phyloP scores from a whole-genome alignment of 2,888 invertebrate genomes.

The Pyrocoelia pectoralis region DNA sequence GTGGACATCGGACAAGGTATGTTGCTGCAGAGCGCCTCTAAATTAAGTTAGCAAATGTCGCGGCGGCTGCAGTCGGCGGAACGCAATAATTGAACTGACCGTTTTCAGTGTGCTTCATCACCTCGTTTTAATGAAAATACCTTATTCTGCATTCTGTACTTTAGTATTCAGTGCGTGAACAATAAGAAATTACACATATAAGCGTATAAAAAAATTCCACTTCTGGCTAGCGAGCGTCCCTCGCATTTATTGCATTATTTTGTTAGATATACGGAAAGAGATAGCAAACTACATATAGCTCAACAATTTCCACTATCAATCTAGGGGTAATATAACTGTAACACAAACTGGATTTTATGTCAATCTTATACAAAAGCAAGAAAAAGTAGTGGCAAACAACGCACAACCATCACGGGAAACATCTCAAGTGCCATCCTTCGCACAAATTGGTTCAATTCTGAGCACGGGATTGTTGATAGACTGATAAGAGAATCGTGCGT shows the following conservation, averaged over 20 bases:
- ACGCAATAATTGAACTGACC: slow-evolving; percentile 53
- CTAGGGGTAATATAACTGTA: slow-evolving; percentile 35
- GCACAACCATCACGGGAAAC: slow-evolving; percentile 28
- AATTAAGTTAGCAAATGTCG: slow-evolving; percentile 59
- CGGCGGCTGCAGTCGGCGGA: slow-evolving; percentile 52
- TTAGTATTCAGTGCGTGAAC: slow-evolving; percentile 40
- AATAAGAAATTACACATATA: slow-evolving; percentile 26
- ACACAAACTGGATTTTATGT: slow-evolving; percentile 32
- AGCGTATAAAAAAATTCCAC: slow-evolving; percentile 11
- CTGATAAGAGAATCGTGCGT: slow-evolving; percentile 33
- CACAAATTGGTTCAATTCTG: slow-evolving; percentile 38
- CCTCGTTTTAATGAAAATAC: slow-evolving; percentile 59
- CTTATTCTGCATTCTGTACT: slow-evolving; percentile 47
- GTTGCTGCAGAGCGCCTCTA: slow-evolving; percentile 48
- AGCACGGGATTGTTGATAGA: slow-evolving; percentile 36
- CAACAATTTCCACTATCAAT: slow-evolving; percentile 37
- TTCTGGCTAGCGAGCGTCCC: slow-evolving; percentile 12
- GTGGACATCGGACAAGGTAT: slow-evolving; percentile 49
- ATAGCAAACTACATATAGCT: slow-evolving; percentile 27
- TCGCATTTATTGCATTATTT: slow-evolving; percentile 33
- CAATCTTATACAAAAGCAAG: slow-evolving; percentile 34
- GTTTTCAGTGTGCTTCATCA: slow-evolving; percentile 55
- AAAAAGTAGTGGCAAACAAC: slow-evolving; percentile 24
- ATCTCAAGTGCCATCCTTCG: slow-evolving; percentile 33
- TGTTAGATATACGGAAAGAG: slow-evolving; percentile 27